Conservation (phyloP, 2,888 invertebrate species). For the Drosophila affinis region DNA sequence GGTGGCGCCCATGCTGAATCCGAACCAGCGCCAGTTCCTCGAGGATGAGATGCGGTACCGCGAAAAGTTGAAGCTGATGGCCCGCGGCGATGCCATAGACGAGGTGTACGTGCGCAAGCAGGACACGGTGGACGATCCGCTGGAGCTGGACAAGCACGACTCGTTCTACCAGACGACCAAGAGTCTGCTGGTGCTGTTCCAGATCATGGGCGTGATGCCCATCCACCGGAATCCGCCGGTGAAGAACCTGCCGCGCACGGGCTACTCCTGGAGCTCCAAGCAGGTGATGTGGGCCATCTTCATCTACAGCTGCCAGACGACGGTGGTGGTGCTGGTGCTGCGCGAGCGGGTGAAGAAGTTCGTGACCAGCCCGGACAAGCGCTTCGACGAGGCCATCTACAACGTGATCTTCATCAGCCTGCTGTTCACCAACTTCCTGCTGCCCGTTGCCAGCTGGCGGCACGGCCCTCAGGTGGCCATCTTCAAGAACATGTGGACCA, state of each 20-base stretch:
- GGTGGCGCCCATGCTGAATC: slow-evolving; percentile 82
- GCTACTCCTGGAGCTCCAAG: slow-evolving; percentile 87
- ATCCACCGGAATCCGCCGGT: slow-evolving; percentile 87
- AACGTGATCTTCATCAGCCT: slow-evolving; percentile 90
- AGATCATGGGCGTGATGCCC: slow-evolving; percentile 91
- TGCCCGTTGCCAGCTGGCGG: slow-evolving; percentile 89
- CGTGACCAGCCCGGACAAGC: slow-evolving; percentile 86
- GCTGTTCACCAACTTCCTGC: slow-evolving; percentile 88
- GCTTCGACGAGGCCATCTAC: slow-evolving; percentile 90
- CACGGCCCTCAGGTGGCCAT: slow-evolving; percentile 89
- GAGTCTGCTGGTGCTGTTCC: slow-evolving; percentile 88
- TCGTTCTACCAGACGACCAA: slow-evolving; percentile 89
- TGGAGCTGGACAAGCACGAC: slow-evolving; percentile 87
- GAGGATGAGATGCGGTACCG: slow-evolving; percentile 82
- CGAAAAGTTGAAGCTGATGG: slow-evolving; percentile 76
- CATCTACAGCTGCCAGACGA: slow-evolving; percentile 87
- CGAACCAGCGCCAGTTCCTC: slow-evolving; percentile 83
- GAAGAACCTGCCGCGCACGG: slow-evolving; percentile 85
- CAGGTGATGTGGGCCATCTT: slow-evolving; percentile 88
- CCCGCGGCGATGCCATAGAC: slow-evolving; percentile 62
- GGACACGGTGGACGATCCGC: slow-evolving; percentile 85
- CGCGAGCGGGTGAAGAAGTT: slow-evolving; percentile 86
- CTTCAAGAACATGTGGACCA: slow-evolving; percentile 92
- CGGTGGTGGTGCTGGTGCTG: slow-evolving; percentile 85
- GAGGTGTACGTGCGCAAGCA: slow-evolving; percentile 81